Evolutionary conservation across 2,888 invertebrate species (phyloP).

Genomic region (Cacoxenus indagator): DNA sequence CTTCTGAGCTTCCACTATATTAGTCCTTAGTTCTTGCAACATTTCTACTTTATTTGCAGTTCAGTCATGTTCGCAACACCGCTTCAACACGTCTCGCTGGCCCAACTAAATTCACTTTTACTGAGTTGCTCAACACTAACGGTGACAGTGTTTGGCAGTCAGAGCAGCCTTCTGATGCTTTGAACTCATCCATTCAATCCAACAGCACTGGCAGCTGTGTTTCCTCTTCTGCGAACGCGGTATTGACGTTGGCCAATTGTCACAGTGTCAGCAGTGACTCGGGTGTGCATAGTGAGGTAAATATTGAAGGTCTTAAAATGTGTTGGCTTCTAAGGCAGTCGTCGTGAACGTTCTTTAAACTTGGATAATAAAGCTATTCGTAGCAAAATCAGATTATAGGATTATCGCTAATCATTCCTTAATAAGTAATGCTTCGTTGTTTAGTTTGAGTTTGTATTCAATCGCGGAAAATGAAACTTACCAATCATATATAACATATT

Average conservation of each 20-base stretch:
- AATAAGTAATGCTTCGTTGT: no score
- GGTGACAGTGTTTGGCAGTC: constrained; percentile 33
- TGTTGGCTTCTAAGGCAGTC: background rate
- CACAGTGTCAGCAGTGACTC: constrained; percentile 44
- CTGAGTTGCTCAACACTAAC: constrained; percentile 7
- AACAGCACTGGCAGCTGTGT: background rate
- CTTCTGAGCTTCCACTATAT: no score
- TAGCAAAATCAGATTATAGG: no score
- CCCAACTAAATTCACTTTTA: constrained; percentile 32
- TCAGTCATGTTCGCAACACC: background rate
- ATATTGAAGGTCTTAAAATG: constrained; percentile 39
- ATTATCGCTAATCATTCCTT: no score
- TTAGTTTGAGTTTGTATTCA: no score
- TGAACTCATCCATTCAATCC: background rate
- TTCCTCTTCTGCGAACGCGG: background rate
- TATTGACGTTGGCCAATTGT: constrained; percentile 32
- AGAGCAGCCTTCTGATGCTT: background rate
- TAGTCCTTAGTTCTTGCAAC: no score
- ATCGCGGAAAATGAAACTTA: no score
- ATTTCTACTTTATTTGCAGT: constrained; percentile 1
- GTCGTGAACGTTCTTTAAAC: background rate
- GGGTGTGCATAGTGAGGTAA: constrained; percentile 46
- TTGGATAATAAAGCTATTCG: background rate
- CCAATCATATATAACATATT: no score
- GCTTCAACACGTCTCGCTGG: constrained; percentile 28